Evolutionary conservation across 2,797 vertebrate genomes (phyloP), one percentile per base, ranked within the genome.

Genomic region (Falco rusticolus): DNA sequence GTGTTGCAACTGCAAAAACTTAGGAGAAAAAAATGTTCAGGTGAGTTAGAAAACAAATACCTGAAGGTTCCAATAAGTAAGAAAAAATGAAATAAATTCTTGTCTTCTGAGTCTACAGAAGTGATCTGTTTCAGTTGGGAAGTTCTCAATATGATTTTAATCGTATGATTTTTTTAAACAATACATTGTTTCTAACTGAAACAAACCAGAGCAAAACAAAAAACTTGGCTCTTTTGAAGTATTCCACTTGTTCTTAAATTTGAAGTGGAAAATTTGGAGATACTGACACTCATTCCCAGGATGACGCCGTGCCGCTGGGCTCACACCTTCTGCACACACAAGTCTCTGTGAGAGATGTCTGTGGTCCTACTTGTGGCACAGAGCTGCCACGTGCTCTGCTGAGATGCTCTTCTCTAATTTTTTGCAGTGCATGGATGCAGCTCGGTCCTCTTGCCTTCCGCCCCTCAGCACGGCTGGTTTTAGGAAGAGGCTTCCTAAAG

Each of bases 31-130:
- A 34, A 31, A 16, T 33, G 53, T 66, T 84, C 85, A 92, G 82
- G 63, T 96, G 85, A 86, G 79, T 88, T 77, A 93, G 87, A 91
- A 90, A 91, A 69, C 24, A 92, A 87, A 63, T 28, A 85, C 31
- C 20, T 72, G 28, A 91, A 90, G 54, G 94, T 96, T 93, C 80
- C 91, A 82, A n/a, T 79, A 76, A 93, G 34, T 84, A 94, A 88
- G 50, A 65, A 86, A 93, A 81, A 75, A n/a, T 11, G 3, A 83
- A 83, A 83, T 34, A 86, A 91, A 89, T 85, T 65, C 14, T 68
- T 96, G 28, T 47, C 84, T 89, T 86, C 54, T 92, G 76, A 91
- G 76, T 84, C 57, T 93, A n/a, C 59, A 72, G 72, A 83, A 86
- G 43, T 48, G 26, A 48, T 68, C 20, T 69, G 15, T 82, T 93